Percentiles rank a stretch among this genome's conserved stretches.
Evolutionary conservation across 37 sponge, comb jelly and placozoan genomes (phyloP).

Genomic region (Eunapius fragilis): DNA sequence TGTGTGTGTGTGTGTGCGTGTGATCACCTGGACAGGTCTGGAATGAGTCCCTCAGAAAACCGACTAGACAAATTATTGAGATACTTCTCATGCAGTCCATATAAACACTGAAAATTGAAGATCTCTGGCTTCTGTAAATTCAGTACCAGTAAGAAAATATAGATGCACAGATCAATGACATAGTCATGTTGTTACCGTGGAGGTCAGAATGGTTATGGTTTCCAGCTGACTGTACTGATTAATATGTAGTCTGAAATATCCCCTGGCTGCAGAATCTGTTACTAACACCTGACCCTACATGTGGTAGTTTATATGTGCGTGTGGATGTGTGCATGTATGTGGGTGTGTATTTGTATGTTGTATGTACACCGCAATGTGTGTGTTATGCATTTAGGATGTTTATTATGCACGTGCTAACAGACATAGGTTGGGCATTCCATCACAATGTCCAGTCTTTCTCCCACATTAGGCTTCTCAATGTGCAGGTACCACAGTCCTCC

Average conservation of each 20-base stretch:
- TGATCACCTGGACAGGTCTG: constrained; percentile 69
- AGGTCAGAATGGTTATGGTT: constrained; percentile 74
- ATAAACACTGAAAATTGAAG: constrained; percentile 78
- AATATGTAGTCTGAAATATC: constrained; percentile 77
- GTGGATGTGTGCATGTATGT: background rate
- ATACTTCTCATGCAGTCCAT: constrained; percentile 92
- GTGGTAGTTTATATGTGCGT: background rate
- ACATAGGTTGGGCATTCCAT: constrained; percentile 8
- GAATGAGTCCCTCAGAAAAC: constrained; percentile 56
- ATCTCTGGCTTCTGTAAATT: constrained; percentile 54
- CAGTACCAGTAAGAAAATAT: background rate
- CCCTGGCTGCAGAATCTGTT: constrained; percentile 53
- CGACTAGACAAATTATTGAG: constrained; percentile 84
- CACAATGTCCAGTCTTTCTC: constrained; percentile 3
- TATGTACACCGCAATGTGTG: background rate
- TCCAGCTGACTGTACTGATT: constrained; percentile 72
- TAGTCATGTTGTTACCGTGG: constrained; percentile 32
- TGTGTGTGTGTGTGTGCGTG: background rate
- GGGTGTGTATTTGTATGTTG: background rate
- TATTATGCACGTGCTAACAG: background rate
- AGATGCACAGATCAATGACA: background rate
- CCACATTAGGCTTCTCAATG: constrained; percentile 48
- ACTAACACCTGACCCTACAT: constrained; percentile 62
- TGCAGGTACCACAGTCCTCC: constrained; percentile 71
- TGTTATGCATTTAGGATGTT: background rate